Evolutionary conservation across 2,888 invertebrate genomes (phyloP).

Genomic region (Strigamia crassipes): DNA sequence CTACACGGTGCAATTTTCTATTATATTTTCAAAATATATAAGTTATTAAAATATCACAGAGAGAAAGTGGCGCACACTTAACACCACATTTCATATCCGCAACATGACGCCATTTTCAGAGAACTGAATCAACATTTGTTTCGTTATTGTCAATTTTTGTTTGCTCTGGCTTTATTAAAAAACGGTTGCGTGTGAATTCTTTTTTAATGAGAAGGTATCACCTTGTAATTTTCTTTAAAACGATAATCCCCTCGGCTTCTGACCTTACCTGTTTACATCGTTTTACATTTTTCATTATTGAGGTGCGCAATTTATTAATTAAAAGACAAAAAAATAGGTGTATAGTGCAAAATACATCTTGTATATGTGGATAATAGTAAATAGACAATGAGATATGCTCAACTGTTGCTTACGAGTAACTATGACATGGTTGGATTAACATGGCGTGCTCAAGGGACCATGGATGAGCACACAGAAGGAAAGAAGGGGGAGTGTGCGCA

Average conservation of each 20-base stretch:
- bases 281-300: neutral
- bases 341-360: no score
- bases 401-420: constrained; percentile 25
- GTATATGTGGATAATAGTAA: neutral
- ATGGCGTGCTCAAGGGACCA: constrained; percentile 27
- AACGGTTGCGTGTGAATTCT: neutral
- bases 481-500: neutral
- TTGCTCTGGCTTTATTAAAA: neutral
- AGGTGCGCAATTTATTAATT: neutral
- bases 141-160: neutral
- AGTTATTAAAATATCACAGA: neutral
- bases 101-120: neutral
- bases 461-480: constrained; percentile 22
- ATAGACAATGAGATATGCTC: neutral
- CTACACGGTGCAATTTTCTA: no score
- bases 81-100: constrained; percentile 6
- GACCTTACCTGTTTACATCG: neutral
- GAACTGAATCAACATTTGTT: constrained; percentile 22
- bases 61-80: neutral
- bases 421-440: constrained; percentile 32
- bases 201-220: neutral
- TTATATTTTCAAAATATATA: neutral
- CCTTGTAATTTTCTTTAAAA: neutral
- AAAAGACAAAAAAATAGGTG: no score
- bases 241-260: neutral